Evolutionary conservation across 2,797 vertebrate genomes (phyloP).

Genomic region (Anguilla marmorata): DNA sequence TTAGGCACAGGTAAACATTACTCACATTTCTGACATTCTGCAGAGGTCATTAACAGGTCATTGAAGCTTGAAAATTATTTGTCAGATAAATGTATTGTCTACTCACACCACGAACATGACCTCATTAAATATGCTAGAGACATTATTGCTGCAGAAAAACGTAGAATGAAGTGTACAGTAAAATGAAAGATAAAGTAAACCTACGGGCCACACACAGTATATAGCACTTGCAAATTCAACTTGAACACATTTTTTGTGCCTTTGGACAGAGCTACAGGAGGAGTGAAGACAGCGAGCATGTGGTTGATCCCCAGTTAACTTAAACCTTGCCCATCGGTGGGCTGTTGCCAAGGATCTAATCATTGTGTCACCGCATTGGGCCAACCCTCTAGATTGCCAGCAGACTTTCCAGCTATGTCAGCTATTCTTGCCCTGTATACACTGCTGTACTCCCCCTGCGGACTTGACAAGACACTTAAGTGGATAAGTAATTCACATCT

Average conservation of each 20-base stretch:
- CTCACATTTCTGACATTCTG: neutral
- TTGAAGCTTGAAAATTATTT: neutral
- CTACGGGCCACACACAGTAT: neutral
- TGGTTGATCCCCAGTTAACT: neutral
- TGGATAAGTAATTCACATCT: conserved; percentile 61
- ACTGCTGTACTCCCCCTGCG: conserved; percentile 35
- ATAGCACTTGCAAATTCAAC: neutral
- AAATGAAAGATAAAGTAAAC: neutral
- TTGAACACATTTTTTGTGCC: neutral
- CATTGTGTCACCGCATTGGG: conserved; percentile 53
- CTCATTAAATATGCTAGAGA: neutral
- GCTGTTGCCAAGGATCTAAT: conserved; percentile 52
- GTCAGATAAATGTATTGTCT: neutral
- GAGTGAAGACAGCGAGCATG: neutral
- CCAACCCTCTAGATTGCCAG: conserved; percentile 53
- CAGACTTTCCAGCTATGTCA: conserved; percentile 60
- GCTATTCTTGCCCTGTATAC: conserved; percentile 48
- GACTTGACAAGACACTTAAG: conserved; percentile 55
- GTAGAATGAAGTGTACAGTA: neutral
- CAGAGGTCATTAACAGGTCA: neutral
- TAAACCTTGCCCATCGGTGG: neutral
- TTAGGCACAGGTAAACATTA: neutral
- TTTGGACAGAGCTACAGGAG: neutral
- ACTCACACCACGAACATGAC: neutral
- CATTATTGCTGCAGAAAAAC: neutral